Conservation (phyloP, 2,113 vertebrate species). For the Tringa solitaria region DNA sequence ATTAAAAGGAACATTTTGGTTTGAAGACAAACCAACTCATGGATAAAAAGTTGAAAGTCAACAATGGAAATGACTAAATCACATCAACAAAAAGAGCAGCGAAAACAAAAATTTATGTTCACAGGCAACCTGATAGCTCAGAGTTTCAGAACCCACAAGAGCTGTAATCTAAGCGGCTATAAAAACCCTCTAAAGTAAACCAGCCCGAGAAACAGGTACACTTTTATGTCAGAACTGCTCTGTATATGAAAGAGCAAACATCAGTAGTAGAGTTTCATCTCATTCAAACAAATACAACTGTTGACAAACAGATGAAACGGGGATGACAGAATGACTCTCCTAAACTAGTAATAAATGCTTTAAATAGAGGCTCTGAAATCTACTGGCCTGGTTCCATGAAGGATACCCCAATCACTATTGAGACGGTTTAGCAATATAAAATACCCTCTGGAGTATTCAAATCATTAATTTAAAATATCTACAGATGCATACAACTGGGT, state of each 20-base stretch:
- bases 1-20: background rate
- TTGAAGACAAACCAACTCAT: background rate
- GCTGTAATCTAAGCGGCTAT: background rate
- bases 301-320: conserved; percentile 58
- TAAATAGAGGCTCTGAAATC: conserved; percentile 64
- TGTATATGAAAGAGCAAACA: conserved; percentile 21
- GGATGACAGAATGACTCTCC: conserved; percentile 47
- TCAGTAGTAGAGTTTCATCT: conserved; percentile 15
- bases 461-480: conserved; percentile 47
- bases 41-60: background rate
- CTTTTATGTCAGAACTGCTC: conserved; percentile 43
- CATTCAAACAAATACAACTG: conserved; percentile 49
- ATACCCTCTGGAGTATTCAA: conserved; percentile 55
- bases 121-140: background rate
- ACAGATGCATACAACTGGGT: background rate
- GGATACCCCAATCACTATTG: conserved; percentile 15
- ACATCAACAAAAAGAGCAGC: background rate
- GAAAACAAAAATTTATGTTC: background rate
- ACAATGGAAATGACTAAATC: background rate
- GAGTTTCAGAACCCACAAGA: conserved; percentile 1
- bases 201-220: conserved; percentile 12
- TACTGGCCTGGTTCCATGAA: conserved; percentile 42
- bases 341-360: conserved; percentile 61
- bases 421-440: conserved; percentile 53
- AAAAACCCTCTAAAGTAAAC: background rate